Conservation (phyloP, 2,113 vertebrate genomes). For the Gavia stellata region DNA sequence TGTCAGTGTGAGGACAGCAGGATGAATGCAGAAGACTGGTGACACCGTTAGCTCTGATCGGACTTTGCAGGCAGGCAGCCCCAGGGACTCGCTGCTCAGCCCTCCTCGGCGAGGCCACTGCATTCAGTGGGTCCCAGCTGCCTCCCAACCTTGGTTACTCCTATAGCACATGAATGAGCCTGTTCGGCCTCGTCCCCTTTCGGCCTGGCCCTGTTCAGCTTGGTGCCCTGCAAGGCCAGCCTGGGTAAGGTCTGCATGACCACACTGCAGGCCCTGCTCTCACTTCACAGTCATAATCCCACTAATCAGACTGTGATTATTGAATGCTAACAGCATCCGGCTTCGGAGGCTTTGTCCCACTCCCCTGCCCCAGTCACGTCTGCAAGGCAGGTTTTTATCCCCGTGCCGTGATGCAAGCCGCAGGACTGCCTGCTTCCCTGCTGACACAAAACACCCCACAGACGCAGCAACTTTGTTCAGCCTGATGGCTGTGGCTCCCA, state of each 20-base stretch:
- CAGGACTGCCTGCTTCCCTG: not conserved
- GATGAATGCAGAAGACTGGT: fast-evolving
- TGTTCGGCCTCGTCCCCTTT: not conserved
- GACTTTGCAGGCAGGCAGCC: not conserved
- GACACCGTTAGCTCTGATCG: not conserved
- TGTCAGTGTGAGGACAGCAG: not conserved
- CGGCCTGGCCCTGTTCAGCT: fast-evolving
- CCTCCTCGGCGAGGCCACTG: not conserved
- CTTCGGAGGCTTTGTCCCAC: not conserved
- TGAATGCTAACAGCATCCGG: not conserved
- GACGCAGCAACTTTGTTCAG: not conserved
- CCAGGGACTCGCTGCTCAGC: too few species aligned
- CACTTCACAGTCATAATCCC: not conserved
- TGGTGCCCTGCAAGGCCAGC: fast-evolving
- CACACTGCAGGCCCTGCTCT: not conserved
- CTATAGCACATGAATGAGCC: fast-evolving
- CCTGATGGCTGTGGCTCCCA: not conserved
- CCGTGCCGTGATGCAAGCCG: fast-evolving
- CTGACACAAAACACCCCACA: not conserved
- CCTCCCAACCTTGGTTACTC: not conserved
- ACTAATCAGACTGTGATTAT: not conserved
- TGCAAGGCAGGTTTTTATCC: not conserved
- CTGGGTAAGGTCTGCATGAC: not conserved
- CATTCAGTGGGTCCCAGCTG: not conserved
- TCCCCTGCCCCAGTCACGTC: not conserved